Conservation (phyloP, 2,888 invertebrate genomes). For the Cerceris rybyensis region DNA sequence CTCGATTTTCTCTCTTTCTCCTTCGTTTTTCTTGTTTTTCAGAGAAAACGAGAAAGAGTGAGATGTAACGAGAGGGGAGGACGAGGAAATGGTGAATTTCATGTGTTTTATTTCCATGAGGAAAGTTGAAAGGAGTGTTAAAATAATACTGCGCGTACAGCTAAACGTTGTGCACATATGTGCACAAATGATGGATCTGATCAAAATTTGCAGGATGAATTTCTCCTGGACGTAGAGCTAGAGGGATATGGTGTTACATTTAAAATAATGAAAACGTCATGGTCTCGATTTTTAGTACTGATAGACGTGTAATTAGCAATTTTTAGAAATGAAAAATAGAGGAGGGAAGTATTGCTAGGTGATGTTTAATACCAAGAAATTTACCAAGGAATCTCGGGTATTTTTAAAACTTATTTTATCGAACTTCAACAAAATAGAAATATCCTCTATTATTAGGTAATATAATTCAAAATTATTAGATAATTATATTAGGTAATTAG, state of each 20-base stretch:
- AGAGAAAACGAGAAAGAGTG: no score
- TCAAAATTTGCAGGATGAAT: conserved; percentile 6
- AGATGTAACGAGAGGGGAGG: neutral
- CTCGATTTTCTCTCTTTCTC: neutral
- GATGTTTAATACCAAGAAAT: no score
- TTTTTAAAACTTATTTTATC: no score
- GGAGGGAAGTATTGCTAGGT: no score
- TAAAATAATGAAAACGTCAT: neutral
- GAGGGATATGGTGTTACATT: neutral
- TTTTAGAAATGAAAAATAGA: neutral
- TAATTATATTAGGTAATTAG: no score
- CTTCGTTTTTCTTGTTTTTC: conserved; percentile 3
- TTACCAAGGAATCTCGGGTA: no score
- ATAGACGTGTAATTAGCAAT: neutral
- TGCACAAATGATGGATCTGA: conserved; percentile 10
- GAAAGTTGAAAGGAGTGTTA: conserved; percentile 19
- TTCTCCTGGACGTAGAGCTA: neutral
- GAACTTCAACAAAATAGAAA: no score
- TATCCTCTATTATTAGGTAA: no score
- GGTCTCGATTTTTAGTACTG: neutral
- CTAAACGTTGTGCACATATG: conserved; percentile 13
- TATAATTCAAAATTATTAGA: no score
- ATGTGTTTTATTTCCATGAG: neutral
- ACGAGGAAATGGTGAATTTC: neutral
- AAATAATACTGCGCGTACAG: conserved; percentile 25